phyloP scores from a whole-genome alignment of 2,888 invertebrate genomes.

The Eilema sororculum region DNA sequence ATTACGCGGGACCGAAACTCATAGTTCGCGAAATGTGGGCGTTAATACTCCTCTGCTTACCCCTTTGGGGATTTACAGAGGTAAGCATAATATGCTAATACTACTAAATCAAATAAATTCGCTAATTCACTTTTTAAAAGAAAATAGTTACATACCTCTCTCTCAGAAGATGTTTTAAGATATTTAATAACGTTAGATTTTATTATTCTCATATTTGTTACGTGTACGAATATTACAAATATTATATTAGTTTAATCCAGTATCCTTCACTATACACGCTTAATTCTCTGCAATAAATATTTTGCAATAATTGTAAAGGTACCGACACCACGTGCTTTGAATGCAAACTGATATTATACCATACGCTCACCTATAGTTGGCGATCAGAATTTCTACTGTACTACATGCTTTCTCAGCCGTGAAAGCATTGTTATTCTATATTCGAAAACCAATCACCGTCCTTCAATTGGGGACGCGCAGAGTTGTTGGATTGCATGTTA shows the following conservation, averaged over 20 bases:
- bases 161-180: neutral
- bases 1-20: too few species aligned
- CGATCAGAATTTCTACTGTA: conserved; percentile 2
- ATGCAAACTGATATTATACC: neutral
- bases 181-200: neutral
- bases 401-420: conserved; percentile 14
- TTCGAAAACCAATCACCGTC: conserved; percentile 15
- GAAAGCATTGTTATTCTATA: conserved; percentile 18
- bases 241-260: neutral
- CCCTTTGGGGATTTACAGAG: too few species aligned
- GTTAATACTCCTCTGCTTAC: too few species aligned
- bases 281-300: neutral
- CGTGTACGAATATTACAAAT: neutral
- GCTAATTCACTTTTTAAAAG: neutral
- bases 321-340: neutral
- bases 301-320: neutral
- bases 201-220: neutral
- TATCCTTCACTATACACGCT: neutral
- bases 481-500: conserved; percentile 18
- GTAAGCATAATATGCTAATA: too few species aligned
- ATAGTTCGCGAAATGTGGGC: too few species aligned
- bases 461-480: neutral
- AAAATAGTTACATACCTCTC: neutral
- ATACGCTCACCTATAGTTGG: neutral
- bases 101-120: neutral